phyloP scores from a whole-genome alignment of 2,113 vertebrate species.

The Antechinus stuartii region DNA sequence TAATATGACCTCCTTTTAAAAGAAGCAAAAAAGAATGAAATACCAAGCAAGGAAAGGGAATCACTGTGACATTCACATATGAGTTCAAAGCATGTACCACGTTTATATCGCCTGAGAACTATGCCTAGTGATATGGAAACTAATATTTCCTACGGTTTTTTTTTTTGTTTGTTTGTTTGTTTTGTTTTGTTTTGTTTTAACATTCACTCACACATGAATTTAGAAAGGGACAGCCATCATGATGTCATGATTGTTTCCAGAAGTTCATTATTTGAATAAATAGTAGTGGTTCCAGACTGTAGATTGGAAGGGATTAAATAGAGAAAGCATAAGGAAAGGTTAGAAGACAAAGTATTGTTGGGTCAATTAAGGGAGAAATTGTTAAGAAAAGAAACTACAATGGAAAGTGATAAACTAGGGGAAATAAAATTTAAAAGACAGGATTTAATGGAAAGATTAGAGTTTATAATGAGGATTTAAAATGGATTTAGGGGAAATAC shows the following conservation, averaged over 20 bases:
- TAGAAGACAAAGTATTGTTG: not conserved
- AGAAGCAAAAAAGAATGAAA: not conserved
- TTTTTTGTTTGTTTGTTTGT: no score
- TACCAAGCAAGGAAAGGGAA: not conserved
- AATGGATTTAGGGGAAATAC: not conserved
- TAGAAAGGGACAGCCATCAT: not conserved
- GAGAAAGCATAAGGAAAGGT: no score
- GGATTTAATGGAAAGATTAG: not conserved
- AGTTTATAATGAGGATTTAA: not conserved
- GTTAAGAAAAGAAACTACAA: not conserved
- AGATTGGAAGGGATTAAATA: no score
- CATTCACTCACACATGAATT: not conserved
- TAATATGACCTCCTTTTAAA: not conserved
- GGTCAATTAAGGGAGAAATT: not conserved
- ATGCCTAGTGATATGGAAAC: not conserved
- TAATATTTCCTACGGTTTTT: not conserved
- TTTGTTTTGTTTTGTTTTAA: not conserved
- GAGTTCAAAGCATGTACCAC: not conserved
- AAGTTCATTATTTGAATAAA: not conserved
- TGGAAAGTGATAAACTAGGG: not conserved
- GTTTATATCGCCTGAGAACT: constrained; percentile 32
- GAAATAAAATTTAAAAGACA: not conserved
- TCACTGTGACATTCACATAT: not conserved
- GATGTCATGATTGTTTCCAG: not conserved
- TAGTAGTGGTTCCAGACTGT: no score